Base-by-base conservation (phyloP, 2,797 vertebrate species). In the Petrocephalus sullivani region DNA sequence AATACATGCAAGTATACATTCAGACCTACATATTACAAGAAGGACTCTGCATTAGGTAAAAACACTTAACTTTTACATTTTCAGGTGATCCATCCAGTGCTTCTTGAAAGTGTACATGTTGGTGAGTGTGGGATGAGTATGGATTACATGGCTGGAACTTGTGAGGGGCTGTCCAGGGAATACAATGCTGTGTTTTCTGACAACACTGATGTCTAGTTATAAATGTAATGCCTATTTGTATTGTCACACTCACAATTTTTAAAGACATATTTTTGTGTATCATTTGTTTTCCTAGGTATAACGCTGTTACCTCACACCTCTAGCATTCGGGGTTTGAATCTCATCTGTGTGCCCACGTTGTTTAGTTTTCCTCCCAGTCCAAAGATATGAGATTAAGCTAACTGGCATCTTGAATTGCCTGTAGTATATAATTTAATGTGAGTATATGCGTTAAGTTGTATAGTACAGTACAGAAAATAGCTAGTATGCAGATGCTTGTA, bases 361-460 rank as follows among this genome's bases (percentile, higher is more conserved):
- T 64, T 64, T 23, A 12, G 3, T 8, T 28, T 64, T 64, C 23
- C 23, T 28, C 61, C 61, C 61, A 64, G 2, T 41, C 37, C 23
- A 64, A 64, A 64, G 21, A 61, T 6, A 61, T 64, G 61, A 64
- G 23, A 64, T 64, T 4, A 64, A 28, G 61, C 61, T 64, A 2
- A 28, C 28, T 64, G 23, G 28, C 23, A 64, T 28, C 61, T 64
- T 64, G 23, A 64, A 12, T 64, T 64, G 61, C 21, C 2, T 23
- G 21, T 23, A 61, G 60, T 61, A 23, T 61, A 23, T 61, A n/a
- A n/a, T 2, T 64, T 21, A 64, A 64, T 64, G 61, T 64, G 23
- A 64, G 61, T 64, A 64, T 28, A 64, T 64, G 61, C 28, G 60
- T 64, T 10, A 23, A 96, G 97, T 94, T 58, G 33, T 71, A 2